Evolutionary conservation across 2,113 vertebrate species (phyloP).

Genomic region (Astatoreochromis straeleni): DNA sequence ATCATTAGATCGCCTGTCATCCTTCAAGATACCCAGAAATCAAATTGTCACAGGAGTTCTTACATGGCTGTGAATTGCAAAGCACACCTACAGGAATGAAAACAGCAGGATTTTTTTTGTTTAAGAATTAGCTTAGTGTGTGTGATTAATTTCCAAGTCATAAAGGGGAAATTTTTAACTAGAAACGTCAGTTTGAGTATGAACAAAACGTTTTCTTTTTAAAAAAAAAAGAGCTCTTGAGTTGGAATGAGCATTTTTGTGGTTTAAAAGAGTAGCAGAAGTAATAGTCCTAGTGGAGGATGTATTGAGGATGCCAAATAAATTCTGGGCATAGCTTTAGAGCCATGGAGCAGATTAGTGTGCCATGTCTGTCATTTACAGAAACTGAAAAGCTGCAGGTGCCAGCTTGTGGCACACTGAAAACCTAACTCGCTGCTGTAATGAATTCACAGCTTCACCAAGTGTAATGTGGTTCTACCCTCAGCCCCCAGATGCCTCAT

Average conservation of each 20-base stretch:
- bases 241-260: background rate
- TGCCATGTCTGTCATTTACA: constrained; percentile 1
- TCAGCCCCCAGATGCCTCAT: constrained; percentile 35
- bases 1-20: background rate
- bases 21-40: background rate
- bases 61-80: background rate
- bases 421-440: background rate
- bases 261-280: background rate
- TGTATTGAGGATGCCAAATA: background rate
- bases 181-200: background rate
- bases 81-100: background rate
- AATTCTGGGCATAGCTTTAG: background rate
- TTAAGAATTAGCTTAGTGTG: background rate
- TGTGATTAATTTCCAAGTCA: background rate
- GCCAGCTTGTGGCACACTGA: constrained; percentile 18
- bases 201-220: background rate
- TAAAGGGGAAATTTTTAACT: background rate
- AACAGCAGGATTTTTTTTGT: background rate
- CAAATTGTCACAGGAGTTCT: background rate
- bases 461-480: constrained; percentile 1
- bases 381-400: constrained; percentile 57
- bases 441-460: background rate
- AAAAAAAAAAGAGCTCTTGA: background rate
- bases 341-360: constrained; percentile 5
- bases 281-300: background rate